Evolutionary conservation across 2,113 vertebrate genomes (phyloP), one percentile per base, ranked within the genome.

Genomic region (Monopterus albus): DNA sequence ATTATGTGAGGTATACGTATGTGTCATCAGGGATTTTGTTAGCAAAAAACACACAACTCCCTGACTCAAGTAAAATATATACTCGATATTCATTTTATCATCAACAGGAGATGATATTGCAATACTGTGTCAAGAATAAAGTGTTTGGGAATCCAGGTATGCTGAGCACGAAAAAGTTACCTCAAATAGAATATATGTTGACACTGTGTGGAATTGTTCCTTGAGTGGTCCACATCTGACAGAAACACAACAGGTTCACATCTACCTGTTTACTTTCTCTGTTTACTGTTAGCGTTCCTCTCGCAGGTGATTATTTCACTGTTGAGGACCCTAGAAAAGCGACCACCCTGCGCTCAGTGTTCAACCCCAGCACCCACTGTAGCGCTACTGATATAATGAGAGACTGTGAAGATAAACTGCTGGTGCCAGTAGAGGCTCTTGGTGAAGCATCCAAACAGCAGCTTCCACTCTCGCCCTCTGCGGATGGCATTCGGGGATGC

Each of bases 201-300:
- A 63, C 73, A 83, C 63, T 77, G 66, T 6, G 72, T 63, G 57
- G 40, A 75, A 81, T 83, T 60, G 75, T 85, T 83, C 59, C 47
- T 73, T 81, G 78, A 76, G 81, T 76, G 86, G n/a, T n/a, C n/a
- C n/a, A n/a, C n/a, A n/a, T n/a, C n/a, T n/a, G n/a, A n/a, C n/a
- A n/a, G n/a, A 67, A 79, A 60, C 40, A 85, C 69, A 85, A 87
- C 78, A 86, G 84, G 81, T 83, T 87, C 78, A 75, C 75, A 81
- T 65, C 43, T 73, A 58, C 40, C 65, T 85, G 87, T 89, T 91
- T 91, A 81, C 83, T 71, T 86, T 88, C 74, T 76, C 76, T 88
- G 86, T 90, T 87, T 90, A 84, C 81, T 85, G 87, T 91, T 89
- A 87, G 86, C 79, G 82, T 85, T 89, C 58, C 81, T 82, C 72